Base-by-base conservation (phyloP, 2,888 invertebrate species). In the Podabrus alpinus region DNA sequence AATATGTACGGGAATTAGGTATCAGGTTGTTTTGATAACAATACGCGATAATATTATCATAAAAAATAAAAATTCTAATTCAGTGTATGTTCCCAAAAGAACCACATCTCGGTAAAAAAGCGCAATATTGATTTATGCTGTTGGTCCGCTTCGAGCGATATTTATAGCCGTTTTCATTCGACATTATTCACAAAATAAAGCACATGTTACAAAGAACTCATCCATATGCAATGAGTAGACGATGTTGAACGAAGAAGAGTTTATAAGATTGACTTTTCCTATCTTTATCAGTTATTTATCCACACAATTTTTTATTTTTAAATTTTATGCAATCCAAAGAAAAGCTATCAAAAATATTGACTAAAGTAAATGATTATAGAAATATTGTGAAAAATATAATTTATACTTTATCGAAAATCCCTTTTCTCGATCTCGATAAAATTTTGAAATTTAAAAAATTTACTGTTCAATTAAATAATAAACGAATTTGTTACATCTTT, bases 91-190 rank as follows among this genome's bases (percentile, higher is more conserved):
- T 68, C 68, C 59, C 60, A 64, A 68, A 66, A 66, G 66, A 62
- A 72, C 69, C 66, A 71, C 72, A 69, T 66, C 29, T 66, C 45
- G 68, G 62, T 68, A 61, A 21, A 73, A 67, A 67, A 78, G 80
- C 80, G 78, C 73, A 75, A 79, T 83, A 83, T 83, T 82, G 83
- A 83, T 83, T 83, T 83, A 82, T 81, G 80, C 78, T 77, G 76
- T 75, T 71, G 74, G 79, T 78, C 68, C 76, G 79, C 77, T 80
- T 73, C 76, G 71, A 78, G 79, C 77, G 72, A 80, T 81, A 81
- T 82, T 82, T 81, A 82, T 82, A 73, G 80, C 79, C 75, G 79
- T 77, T 78, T 75, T 81, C 79, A 73, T 78, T 75, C 71, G 74
- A 77, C 79, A 76, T 80, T 81, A 79, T 79, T 80, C 80, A 76